Evolutionary conservation across 2,888 invertebrate species (phyloP), one percentile per base, ranked within the genome.

Genomic region (Macaria liturata): DNA sequence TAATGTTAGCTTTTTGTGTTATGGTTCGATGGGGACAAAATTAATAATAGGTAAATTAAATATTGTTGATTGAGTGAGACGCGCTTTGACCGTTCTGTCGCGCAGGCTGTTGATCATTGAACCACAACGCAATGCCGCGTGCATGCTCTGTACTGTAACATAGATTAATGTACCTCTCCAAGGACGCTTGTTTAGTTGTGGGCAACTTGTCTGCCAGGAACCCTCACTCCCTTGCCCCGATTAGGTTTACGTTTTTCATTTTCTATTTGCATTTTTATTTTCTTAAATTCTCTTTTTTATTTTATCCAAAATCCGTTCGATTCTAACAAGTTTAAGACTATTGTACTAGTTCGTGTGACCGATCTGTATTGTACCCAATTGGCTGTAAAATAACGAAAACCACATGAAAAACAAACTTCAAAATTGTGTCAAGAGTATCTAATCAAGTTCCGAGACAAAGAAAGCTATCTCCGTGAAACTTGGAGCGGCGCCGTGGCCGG

Each of bases 1-100:
- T 86, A 88, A 90, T 91, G 89, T 90, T 84, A 88, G 89, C 89
- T 89, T 81, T 84, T 88, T 91, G 90, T 86, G 90, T 88, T 88
- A 80, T 91, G 91, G 91, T 90, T 91, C 90, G 87, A 90, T 89
- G 87, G 79, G 76, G 77, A 77, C 77, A 70, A 71, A 57, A 49
- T 71, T 77, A 76, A 79, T 75, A 67, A 69, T 20, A 20, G 20
- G 20, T 20, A 20, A 71, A 71, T 70, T 66, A 71, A 73, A 69
- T 55, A 47, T 69, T 66, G 70, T 69, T 66, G 61, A 59, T 45
- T 65, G 46, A 20, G 20, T 56, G 52, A 53, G 57, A 66, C 54
- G 39, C 31, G 32, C 39, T 62, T 67, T 71, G 72, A 62, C 75
- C 61, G 65, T 58, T 81, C 79, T 81, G 81, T 70, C 60, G 54